Conservation (phyloP, 2,797 vertebrate genomes). For the Menidia menidia region DNA sequence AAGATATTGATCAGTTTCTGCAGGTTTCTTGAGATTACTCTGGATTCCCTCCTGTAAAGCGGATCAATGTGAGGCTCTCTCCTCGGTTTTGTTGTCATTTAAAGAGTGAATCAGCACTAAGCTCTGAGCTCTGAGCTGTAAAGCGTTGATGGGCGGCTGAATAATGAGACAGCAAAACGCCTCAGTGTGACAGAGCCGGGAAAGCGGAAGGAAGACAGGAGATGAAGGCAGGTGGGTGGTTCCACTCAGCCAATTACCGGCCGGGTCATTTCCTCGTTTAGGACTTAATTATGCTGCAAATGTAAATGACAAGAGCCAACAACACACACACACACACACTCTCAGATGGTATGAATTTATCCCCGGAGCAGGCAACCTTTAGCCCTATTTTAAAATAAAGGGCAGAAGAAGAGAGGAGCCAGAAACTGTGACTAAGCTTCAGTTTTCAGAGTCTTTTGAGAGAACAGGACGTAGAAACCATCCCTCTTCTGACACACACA, state of each 20-base stretch:
- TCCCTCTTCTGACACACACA: too few relatives aligned
- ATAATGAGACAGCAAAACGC: neutral
- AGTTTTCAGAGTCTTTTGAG: too few relatives aligned
- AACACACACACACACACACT: constrained; percentile 11
- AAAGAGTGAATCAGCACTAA: constrained; percentile 5
- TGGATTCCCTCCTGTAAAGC: neutral
- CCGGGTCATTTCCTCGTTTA: constrained; percentile 62
- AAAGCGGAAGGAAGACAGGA: constrained; percentile 39
- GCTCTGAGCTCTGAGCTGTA: constrained; percentile 12
- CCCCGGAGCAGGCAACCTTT: neutral
- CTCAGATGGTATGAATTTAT: neutral
- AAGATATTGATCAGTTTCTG: neutral
- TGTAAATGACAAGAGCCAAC: constrained; percentile 45
- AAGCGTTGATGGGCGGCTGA: constrained; percentile 12
- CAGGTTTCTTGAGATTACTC: neutral
- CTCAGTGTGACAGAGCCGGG: neutral
- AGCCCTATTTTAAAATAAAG: neutral
- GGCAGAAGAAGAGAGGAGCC: neutral
- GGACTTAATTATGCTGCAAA: constrained; percentile 61
- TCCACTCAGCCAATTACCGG: constrained; percentile 49
- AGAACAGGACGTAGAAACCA: too few relatives aligned
- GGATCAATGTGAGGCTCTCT: neutral
- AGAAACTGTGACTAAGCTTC: neutral
- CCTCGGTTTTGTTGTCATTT: constrained; percentile 8
- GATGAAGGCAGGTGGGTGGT: constrained; percentile 47